phyloP scores from a whole-genome alignment of 2,113 vertebrate species.

The Hoplias malabaricus region DNA sequence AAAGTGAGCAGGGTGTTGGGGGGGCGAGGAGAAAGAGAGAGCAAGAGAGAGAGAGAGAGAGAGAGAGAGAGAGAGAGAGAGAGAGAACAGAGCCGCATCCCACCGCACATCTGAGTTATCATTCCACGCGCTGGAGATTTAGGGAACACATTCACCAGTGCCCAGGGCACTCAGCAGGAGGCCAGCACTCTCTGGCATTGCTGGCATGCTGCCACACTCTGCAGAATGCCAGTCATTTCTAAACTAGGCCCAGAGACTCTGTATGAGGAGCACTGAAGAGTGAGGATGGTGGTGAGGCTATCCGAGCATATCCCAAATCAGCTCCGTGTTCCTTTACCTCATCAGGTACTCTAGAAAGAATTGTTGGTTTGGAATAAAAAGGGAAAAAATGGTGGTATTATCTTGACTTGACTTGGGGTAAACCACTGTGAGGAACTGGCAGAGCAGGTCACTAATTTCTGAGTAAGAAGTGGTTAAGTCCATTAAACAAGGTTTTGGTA shows the following conservation, averaged over 20 bases:
- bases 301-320: not conserved
- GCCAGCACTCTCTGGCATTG: constrained; percentile 58
- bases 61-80: not conserved
- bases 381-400: too few relatives aligned
- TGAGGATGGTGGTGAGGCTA: not conserved
- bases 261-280: constrained; percentile 76
- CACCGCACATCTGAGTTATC: constrained; percentile 57
- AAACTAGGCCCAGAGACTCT: constrained; percentile 71
- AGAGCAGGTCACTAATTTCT: too few relatives aligned
- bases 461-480: too few relatives aligned
- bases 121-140: constrained; percentile 52
- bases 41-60: not conserved
- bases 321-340: not conserved
- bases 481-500: too few relatives aligned
- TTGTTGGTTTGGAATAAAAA: not conserved
- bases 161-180: constrained; percentile 34
- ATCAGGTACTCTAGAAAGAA: not conserved
- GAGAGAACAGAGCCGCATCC: not conserved
- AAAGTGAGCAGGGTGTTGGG: constrained; percentile 4
- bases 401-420: too few relatives aligned
- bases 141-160: constrained; percentile 50
- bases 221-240: constrained; percentile 74
- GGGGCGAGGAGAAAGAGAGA: not conserved
- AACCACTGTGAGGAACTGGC: too few relatives aligned
- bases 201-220: constrained; percentile 62